These are phyloP conservation scores for Protobothrops mucrosquamatus DNA, from an alignment of 2,113 vertebrate species.

Conservation along the genomic window DNA sequence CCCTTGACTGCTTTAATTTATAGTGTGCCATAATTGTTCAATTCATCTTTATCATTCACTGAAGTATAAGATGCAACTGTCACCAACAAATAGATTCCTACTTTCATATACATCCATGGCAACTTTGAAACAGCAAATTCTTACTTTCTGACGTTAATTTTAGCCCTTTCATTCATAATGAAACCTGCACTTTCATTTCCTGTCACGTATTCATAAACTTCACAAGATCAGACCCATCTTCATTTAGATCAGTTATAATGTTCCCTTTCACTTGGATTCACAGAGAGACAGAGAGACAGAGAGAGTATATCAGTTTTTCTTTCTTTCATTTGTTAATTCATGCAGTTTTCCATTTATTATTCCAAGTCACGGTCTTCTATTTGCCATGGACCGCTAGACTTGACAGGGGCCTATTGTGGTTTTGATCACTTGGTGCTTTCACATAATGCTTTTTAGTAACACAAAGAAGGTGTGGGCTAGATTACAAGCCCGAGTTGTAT, in stretches of 20 bases:
- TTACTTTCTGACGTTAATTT: background rate
- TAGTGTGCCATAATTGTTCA: background rate
- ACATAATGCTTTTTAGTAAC: background rate
- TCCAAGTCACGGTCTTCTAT: background rate
- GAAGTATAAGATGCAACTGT: background rate
- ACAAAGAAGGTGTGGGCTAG: background rate
- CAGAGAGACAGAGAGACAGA: background rate
- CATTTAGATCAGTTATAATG: background rate
- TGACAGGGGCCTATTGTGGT: background rate
- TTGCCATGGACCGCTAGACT: background rate
- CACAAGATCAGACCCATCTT: background rate
- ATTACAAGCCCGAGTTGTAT: background rate
- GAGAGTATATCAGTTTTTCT: background rate
- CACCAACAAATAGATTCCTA: background rate
- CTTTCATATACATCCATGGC: background rate
- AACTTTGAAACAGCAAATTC: background rate
- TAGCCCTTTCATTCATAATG: background rate
- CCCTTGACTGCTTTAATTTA: background rate
- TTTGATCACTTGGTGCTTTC: background rate
- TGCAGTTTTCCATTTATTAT: background rate
- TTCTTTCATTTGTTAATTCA: background rate
- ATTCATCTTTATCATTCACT: background rate
- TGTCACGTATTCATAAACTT: background rate
- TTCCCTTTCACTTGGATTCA: background rate
- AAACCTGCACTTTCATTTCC: background rate